phyloP scores from a whole-genome alignment of 1,140 invertebrate species.

The Eciton burchellii region DNA sequence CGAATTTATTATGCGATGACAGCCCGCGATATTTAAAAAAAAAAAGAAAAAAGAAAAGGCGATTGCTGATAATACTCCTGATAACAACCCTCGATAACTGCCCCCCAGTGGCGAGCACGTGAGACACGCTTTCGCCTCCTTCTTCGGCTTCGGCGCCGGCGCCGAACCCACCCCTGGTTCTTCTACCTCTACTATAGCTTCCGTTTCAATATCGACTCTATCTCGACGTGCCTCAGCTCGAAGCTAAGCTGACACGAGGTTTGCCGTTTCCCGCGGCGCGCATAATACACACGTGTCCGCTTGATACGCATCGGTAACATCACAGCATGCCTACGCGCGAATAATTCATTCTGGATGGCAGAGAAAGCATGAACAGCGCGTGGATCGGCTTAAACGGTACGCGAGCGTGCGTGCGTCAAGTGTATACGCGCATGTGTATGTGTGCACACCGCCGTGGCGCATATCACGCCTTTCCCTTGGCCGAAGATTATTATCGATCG shows the following conservation, averaged over 20 bases:
- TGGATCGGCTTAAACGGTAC: neutral
- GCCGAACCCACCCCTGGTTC: neutral
- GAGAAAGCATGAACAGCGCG: neutral
- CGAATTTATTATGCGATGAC: neutral
- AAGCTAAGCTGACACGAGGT: neutral
- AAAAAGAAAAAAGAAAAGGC: too few species aligned
- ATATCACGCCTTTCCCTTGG: neutral
- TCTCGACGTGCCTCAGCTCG: neutral
- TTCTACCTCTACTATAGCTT: neutral
- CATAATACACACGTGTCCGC: slow-evolving; percentile 19
- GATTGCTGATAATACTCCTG: neutral
- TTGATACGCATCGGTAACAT: neutral
- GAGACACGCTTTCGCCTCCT: too few species aligned
- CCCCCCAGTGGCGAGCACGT: neutral
- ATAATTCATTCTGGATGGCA: slow-evolving; percentile 25
- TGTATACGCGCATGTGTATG: too few species aligned
- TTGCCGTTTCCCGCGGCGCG: neutral
- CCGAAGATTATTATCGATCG: slow-evolving; percentile 43
- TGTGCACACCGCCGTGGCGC: neutral
- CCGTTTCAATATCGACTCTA: neutral
- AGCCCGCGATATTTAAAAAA: too few species aligned
- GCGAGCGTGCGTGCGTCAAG: neutral
- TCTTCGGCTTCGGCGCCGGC: slow-evolving; percentile 9
- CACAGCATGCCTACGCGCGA: neutral
- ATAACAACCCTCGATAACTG: too few species aligned